Conservation (phyloP, 2,888 invertebrate species). For the Xestia ashworthii region DNA sequence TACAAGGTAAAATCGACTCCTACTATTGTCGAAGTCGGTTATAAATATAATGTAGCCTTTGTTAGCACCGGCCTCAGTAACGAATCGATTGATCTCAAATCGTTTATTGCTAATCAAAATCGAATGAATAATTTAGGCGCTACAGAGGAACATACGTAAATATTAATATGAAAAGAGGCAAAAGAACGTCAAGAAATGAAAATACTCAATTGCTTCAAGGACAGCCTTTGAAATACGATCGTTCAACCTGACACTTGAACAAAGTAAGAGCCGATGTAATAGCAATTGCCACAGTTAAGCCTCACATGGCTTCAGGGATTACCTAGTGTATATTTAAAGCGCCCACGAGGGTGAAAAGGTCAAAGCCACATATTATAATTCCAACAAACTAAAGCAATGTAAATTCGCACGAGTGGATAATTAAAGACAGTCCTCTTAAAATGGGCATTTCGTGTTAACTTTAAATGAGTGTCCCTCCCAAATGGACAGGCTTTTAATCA, state of each 20-base stretch:
- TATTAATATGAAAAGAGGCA: too few relatives aligned
- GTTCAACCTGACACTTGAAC: constrained; percentile 3
- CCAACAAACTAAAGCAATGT: constrained; percentile 8
- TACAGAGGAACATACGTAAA: too few relatives aligned
- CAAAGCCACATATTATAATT: constrained; percentile 16
- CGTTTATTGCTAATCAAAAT: too few relatives aligned
- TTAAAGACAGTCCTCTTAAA: constrained; percentile 2
- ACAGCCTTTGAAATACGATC: background rate
- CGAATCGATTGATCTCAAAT: too few relatives aligned
- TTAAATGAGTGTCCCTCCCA: background rate
- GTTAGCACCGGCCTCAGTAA: too few relatives aligned
- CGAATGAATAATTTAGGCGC: too few relatives aligned
- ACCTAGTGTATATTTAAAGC: constrained; percentile 41
- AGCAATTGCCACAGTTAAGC: constrained; percentile 32
- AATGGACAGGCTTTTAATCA: background rate
- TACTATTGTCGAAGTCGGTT: too few relatives aligned
- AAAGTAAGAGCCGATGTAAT: constrained; percentile 11
- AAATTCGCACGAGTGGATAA: constrained; percentile 9
- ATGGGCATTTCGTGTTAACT: constrained; percentile 3
- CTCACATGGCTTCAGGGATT: constrained; percentile 45
- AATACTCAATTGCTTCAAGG: background rate
- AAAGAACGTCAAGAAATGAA: background rate
- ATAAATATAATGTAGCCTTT: too few relatives aligned
- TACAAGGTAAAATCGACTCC: too few relatives aligned
- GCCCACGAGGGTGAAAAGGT: constrained; percentile 28